These are phyloP conservation scores for Tachina grossa DNA, from an alignment of 2,888 invertebrate genomes.

Conservation along the genomic window DNA sequence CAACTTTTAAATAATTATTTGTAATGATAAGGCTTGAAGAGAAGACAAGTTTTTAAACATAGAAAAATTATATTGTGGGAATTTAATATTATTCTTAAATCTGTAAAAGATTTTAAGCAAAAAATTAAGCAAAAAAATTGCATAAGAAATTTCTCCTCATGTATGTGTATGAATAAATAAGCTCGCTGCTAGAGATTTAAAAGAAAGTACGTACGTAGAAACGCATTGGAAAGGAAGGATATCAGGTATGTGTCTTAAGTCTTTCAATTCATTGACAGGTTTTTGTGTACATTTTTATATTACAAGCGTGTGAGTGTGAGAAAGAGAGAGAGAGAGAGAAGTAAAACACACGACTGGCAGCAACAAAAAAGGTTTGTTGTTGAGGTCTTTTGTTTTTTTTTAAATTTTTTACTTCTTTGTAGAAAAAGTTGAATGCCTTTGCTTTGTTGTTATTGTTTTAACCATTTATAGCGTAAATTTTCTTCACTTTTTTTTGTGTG, in stretches of 20 bases:
- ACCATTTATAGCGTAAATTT: constrained; percentile 33
- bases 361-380: constrained; percentile 27
- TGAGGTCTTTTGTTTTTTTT: constrained; percentile 47
- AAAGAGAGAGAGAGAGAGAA: constrained; percentile 3
- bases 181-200: not conserved
- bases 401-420: not conserved
- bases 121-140: constrained; percentile 8
- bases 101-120: constrained; percentile 14
- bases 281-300: constrained; percentile 23
- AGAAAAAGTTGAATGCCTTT: constrained; percentile 43
- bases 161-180: not conserved
- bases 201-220: constrained; percentile 42
- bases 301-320: not conserved
- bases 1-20: constrained; percentile 60
- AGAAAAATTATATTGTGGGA: constrained; percentile 52
- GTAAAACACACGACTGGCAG: not conserved
- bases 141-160: constrained; percentile 52
- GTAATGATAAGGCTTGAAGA: constrained; percentile 43
- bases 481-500: constrained; percentile 1
- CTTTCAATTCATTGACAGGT: constrained; percentile 30
- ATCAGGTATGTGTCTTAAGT: constrained; percentile 46
- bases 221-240: constrained; percentile 45
- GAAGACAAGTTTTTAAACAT: constrained; percentile 50
- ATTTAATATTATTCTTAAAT: constrained; percentile 51
- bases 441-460: constrained; percentile 33